phyloP scores from a whole-genome alignment of 2,888 invertebrate species.

The Oscheius sp. region DNA sequence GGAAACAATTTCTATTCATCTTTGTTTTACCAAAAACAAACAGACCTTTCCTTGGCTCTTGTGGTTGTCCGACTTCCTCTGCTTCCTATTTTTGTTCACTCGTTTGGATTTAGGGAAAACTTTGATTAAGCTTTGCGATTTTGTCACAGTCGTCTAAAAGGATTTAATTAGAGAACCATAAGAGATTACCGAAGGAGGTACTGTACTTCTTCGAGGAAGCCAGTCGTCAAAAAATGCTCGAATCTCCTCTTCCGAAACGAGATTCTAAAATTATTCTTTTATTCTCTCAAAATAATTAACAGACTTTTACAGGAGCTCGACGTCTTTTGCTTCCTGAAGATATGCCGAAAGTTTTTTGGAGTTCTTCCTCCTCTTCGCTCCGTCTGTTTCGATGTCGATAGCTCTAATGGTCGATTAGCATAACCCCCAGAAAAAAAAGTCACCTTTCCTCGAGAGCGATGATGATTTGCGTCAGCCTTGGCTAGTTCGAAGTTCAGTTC shows the following conservation, averaged over 20 bases:
- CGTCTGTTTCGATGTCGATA: slow-evolving; percentile 20
- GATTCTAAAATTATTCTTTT: background rate
- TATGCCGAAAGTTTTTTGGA: background rate
- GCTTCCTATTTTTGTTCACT: background rate
- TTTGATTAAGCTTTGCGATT: background rate
- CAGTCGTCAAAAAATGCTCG: slow-evolving; percentile 7
- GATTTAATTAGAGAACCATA: background rate
- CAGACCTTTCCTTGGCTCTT: background rate
- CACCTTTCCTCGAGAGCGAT: background rate
- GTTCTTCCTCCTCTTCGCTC: background rate
- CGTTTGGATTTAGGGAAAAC: background rate
- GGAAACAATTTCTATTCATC: too few species aligned
- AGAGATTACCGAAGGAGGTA: slow-evolving; percentile 2
- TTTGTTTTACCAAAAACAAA: background rate
- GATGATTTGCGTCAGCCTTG: slow-evolving; percentile 13
- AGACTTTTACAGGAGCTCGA: slow-evolving; percentile 4
- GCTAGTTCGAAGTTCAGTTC: slow-evolving; percentile 3
- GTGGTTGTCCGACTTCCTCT: background rate
- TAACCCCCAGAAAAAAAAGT: background rate
- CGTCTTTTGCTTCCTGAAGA: background rate
- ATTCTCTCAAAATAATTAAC: background rate
- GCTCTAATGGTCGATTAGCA: background rate
- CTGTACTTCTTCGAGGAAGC: slow-evolving; percentile 18
- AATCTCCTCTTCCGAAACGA: slow-evolving; percentile 1
- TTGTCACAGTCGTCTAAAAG: background rate